Base-by-base conservation (phyloP, 2,888 invertebrate genomes). In the Carcina quercana region DNA sequence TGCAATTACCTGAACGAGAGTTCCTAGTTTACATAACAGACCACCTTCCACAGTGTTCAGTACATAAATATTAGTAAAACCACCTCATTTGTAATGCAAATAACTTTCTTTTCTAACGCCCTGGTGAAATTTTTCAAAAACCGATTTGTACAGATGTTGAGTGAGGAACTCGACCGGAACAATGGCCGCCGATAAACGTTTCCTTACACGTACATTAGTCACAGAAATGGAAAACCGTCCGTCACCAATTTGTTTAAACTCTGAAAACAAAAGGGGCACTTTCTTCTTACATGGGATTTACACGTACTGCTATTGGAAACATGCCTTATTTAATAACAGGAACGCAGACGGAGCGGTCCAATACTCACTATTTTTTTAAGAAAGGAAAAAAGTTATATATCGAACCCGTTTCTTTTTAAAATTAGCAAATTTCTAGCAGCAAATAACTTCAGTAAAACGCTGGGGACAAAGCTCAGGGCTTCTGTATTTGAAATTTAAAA, bases 181-280 rank as follows among this genome's bases (percentile, higher is more conserved):
- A 75, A 75, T 70, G 24, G 25, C 57, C 53, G 47, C 49, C 41
- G 40, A 59, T 67, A 63, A 68, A 68, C 56, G 63, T 58, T 66
- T 63, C 58, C 56, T 54, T 59, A 71, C 59, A 59, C 58, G 54
- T 53, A 47, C 63, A 74, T 80, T 79, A 67, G 73, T 75, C 63
- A 72, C 70, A 68, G 67, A 46, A 46, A 59, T 57, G 59, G 63
- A 68, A 71, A 72, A 68, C 62, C n/a, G n/a, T n/a, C 47, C 55
- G 52, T 42, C 58, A 56, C 54, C 50, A 55, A 72, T 75, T 70
- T 65, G 67, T 28, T 68, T 70, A 57, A 68, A 49, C 48, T 44
- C 63, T 53, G 65, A 61, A 72, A 74, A 80, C 80, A 80, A 80
- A 65, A 59, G n/a, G 42, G 49, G 33, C 58, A 68, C 78, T 79